Conservation (phyloP, 2,888 invertebrate species). For the Trissonchulus latispiculum region DNA sequence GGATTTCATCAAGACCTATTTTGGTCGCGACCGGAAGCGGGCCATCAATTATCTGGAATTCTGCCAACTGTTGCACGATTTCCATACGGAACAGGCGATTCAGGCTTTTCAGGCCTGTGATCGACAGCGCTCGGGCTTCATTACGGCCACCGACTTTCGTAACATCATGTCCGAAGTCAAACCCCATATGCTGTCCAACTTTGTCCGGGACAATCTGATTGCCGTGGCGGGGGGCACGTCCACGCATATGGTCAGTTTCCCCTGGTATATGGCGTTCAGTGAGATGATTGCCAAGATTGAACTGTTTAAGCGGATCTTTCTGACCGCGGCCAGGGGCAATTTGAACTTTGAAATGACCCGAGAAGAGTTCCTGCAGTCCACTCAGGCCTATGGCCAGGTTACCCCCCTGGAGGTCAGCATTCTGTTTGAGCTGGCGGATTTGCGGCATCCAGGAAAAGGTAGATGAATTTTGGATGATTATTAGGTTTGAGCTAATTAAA, state of each 20-base stretch:
- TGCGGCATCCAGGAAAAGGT: conserved; percentile 74
- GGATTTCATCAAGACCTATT: conserved; percentile 86
- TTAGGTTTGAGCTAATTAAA: no score
- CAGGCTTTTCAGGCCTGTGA: conserved; percentile 89
- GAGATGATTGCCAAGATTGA: conserved; percentile 96
- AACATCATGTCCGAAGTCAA: conserved; percentile 91
- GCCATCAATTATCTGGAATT: conserved; percentile 87
- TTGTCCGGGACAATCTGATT: conserved; percentile 79
- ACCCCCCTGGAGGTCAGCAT: conserved; percentile 95
- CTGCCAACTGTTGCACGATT: conserved; percentile 95
- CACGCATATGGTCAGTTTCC: conserved; percentile 79
- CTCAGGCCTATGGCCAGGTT: conserved; percentile 89
- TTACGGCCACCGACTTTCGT: conserved; percentile 81
- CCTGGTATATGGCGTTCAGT: conserved; percentile 97
- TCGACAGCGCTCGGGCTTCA: conserved; percentile 76
- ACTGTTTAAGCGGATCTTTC: conserved; percentile 83
- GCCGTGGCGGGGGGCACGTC: conserved; percentile 55
- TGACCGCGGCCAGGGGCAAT: conserved; percentile 48
- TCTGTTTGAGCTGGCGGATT: conserved; percentile 76
- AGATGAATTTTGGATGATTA: conserved; percentile 25
- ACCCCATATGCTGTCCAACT: conserved; percentile 81
- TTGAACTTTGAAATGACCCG: conserved; percentile 81
- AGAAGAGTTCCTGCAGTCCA: conserved; percentile 92
- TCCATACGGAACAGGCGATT: conserved; percentile 90
- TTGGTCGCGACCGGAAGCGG: conserved; percentile 83